Conservation (phyloP, 2,797 vertebrate genomes). For the Hemibagrus guttatus region DNA sequence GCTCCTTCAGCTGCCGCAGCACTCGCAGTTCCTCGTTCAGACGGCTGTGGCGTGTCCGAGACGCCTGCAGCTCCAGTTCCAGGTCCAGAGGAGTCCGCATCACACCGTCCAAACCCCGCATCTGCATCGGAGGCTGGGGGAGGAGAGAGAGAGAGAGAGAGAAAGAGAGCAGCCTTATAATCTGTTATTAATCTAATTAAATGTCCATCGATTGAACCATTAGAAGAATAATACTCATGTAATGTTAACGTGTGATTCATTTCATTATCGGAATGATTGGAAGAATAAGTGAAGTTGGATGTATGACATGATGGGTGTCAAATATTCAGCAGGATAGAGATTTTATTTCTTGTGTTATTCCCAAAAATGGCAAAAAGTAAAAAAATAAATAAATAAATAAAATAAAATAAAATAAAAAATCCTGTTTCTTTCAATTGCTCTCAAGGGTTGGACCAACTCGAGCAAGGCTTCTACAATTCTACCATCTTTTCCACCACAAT, state of each 20-base stretch:
- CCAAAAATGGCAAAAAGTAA: neutral
- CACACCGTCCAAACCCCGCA: constrained; percentile 76
- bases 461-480: no score
- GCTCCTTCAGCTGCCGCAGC: constrained; percentile 87
- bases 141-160: constrained; percentile 4
- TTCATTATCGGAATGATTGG: neutral
- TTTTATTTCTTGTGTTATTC: neutral
- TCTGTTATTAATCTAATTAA: no score
- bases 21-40: constrained; percentile 86
- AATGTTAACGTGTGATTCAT: neutral
- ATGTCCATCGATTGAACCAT: neutral
- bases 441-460: no score
- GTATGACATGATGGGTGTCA: no score
- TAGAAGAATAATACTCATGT: neutral
- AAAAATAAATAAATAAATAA: no score
- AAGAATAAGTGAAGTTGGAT: neutral
- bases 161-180: neutral
- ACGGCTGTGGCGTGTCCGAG: constrained; percentile 86
- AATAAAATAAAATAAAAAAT: no score
- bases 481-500: no score
- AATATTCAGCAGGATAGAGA: neutral
- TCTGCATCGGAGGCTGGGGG: constrained; percentile 66
- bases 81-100: constrained; percentile 91
- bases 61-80: constrained; percentile 94
- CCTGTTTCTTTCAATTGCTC: no score